Evolutionary conservation across 2,888 invertebrate species (phyloP), one percentile per base, ranked within the genome.

Genomic region (Eurois occulta): DNA sequence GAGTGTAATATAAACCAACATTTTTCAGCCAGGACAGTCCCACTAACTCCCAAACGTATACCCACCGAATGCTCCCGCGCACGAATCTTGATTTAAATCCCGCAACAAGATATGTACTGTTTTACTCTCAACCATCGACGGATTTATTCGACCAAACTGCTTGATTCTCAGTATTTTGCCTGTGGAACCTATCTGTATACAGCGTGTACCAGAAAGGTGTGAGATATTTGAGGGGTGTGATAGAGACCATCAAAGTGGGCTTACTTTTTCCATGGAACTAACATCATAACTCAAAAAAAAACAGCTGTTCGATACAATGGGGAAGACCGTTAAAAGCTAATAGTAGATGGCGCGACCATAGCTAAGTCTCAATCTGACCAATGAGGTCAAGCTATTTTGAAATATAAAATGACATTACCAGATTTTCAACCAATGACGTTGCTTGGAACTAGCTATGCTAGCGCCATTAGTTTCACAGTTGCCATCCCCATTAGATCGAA

Each of bases 71-170:
- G 87, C 91, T 91, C 93, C 80, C 91, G 92, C 94, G 92, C 94
- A 93, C 91, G 92, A 91, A 92, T 89, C 94, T 94, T 94, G 94
- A 95, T 95, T 94, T 95, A 95, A 95, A 92, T 92, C 91, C 90
- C 86, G 88, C 91, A 94, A 93, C 94, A 94, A 95, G 94, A 94
- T 95, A 95, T 95, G 94, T 94, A 95, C 94, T 96, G 95, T 92
- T 95, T 95, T 94, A 95, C 94, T 90, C 86, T 74, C 81, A 80
- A 81, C 88, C 88, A 93, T 81, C 92, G 96, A 96, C 86, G 92
- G 96, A 96, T 96, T 96, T 96, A 96, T 95, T 88, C 86, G 90
- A 88, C 86, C 87, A 91, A 93, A 93, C 93, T 90, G 91, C 91
- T 91, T 92, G 94, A 94, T 93, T 93, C 94, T 92, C 91, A 89